phyloP scores from a whole-genome alignment of 1,140 invertebrate species.

The Heliothis subflexa region DNA sequence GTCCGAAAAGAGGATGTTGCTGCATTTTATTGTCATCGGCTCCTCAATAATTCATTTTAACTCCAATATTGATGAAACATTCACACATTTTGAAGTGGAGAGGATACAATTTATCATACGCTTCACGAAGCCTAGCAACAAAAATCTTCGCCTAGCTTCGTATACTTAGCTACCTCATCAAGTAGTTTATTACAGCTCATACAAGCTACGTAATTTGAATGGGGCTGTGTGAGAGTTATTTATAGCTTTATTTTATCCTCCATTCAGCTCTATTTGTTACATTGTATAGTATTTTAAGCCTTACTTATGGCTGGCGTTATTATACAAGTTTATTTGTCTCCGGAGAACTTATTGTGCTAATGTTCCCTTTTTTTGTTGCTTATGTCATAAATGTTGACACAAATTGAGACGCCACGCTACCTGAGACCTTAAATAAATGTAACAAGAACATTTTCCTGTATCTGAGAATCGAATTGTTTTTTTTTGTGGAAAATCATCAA shows the following conservation, averaged over 20 bases:
- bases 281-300: slow-evolving; percentile 33
- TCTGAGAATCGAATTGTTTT: too few relatives aligned
- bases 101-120: too few relatives aligned
- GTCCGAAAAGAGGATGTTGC: too few relatives aligned
- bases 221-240: slow-evolving; percentile 36
- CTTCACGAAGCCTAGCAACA: too few relatives aligned
- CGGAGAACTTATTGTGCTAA: neutral
- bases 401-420: too few relatives aligned
- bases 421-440: too few relatives aligned
- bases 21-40: too few relatives aligned
- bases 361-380: neutral
- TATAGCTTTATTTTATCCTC: slow-evolving; percentile 41
- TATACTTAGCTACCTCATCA: neutral
- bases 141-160: neutral
- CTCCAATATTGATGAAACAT: too few relatives aligned
- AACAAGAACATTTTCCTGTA: too few relatives aligned
- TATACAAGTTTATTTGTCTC: slow-evolving; percentile 17
- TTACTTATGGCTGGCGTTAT: slow-evolving; percentile 1
- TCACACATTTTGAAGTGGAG: too few relatives aligned
- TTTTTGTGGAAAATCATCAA: too few relatives aligned
- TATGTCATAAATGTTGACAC: neutral
- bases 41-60: too few relatives aligned
- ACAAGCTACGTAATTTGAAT: slow-evolving; percentile 44
- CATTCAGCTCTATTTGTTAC: slow-evolving; percentile 28
- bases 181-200: slow-evolving; percentile 45